Evolutionary conservation across 1,140 invertebrate genomes (phyloP), one percentile per base, ranked within the genome.

Genomic region (Micrasema minimum): DNA sequence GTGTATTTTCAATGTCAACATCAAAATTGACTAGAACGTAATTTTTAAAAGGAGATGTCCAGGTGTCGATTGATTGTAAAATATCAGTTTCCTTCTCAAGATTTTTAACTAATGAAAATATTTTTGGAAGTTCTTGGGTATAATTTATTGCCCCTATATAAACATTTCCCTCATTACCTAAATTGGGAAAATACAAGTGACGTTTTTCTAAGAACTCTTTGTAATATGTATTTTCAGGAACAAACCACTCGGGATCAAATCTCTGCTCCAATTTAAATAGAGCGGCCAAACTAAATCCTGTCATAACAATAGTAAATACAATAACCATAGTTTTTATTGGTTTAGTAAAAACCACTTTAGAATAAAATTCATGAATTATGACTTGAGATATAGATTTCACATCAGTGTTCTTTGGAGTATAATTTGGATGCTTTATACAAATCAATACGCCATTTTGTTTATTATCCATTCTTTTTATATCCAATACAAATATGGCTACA

Each of bases 221-320:
- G n/a, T 90, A 85, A 77, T 93, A 90, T 1, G 90, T 88, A 51
- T 86, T 86, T 72, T 88, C 85, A 1, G 91, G 91, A 61, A 93
- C 85, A 79, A 94, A 93, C 90, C 92, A 93, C 5, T 84, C 84
- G 0, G 90, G 89, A 81, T 94, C 90, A 81, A 94, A 94, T 80
- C 89, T 89, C 79, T 93, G 91, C 77, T 91, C 87, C 46, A 94
- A 79, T 55, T 85, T 79, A 20, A 88, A 79, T 46, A 87, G 81
- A 22, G 90, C 88, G 76, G 87, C 80, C 45, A 88, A 81, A 76
- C 89, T 90, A 69, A 90, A 85, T 35, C 85, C 84, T 12, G 88
- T 82, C 62, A 89, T 79, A 22, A 79, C 75, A 23, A 89, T 16
- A 12, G 90, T 90, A 59, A 90, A 79, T 16, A 89, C 46, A 53